Base-by-base conservation (phyloP, 1,140 invertebrate genomes). In the Tetramorium alpestre region DNA sequence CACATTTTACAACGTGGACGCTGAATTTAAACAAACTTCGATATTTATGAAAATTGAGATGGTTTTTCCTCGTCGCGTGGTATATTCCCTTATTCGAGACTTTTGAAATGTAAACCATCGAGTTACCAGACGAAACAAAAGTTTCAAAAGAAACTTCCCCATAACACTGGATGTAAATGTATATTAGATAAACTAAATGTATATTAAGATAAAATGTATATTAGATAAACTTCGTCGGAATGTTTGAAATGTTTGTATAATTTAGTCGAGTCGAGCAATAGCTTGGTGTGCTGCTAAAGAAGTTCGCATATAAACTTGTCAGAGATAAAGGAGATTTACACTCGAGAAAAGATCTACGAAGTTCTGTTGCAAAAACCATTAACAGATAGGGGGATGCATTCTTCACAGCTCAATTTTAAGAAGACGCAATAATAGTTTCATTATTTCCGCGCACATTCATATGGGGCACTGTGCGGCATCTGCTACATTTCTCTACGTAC, bases 271-370 rank as follows among this genome's bases (percentile, higher is more conserved):
- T 1, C 41, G 44, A 25, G 18, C n/a, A 16, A 72, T 51, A 73
- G 18, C 10, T 25, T 56, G 16, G 11, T 41, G 22, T 13, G 13
- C 13, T 1, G 33, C 8, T 69, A 13, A 54, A 54, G 8, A 78
- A 80, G 64, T 69, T 51, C 13, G 44, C 10, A 25, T 11, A 47
- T 49, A 84, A 84, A 73, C 13, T 49, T 84, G 28, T 22, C 41
- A 25, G 13, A 54, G 11, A 49, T 47, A 49, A 13, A 82, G 54
- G 58, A 16, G 18, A 60, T 60, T 33, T 82, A 84, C 33, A 54
- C 3, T 62, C 38, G n/a, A 22, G 67, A 38, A 49, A 47, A 73
- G 25, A 58, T 56, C 47, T 44, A 28, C 16, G 0, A 72, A 82
- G 78, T 75, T 49, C 2, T 38, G 2, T n/a, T 18, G n/a, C 13